Evolutionary conservation across 2,113 vertebrate species (phyloP), one percentile per base, ranked within the genome.

Genomic region (Etia nguti): DNA sequence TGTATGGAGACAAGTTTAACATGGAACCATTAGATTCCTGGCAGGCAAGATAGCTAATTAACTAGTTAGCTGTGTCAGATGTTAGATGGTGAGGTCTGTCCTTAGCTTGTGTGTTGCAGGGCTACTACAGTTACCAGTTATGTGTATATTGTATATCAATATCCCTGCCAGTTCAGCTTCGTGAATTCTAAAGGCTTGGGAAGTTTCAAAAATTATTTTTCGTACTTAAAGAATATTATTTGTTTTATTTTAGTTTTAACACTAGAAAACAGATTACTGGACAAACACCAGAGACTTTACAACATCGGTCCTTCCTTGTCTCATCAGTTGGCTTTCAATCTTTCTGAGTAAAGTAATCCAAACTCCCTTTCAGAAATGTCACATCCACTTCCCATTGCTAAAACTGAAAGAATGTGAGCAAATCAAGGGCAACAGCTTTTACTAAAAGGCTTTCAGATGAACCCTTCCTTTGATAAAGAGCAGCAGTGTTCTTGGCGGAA

Each of bases 341-440:
- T 62, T 15, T 83, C 68, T 10, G 79, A 88, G 31, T 0, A 34
- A 31, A 46, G 20, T 56, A 65, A 86, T 56, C 16, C 54, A 79
- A 81, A 52, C 26, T 83, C 22, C 11, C 41, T 31, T 41, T 84
- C 34, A 77, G 11, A 79, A 18, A 31, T 81, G 77, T 81, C 82
- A 36, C n/a, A 2, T 20, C 59, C 60, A 46, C 79, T 68, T 89
- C 77, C 80, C 57, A 16, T 56, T 18, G 24, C n/a, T 87, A 73
- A 79, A n/a, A 22, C 24, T 36, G 22, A 86, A 88, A 73, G 48
- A 90, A 90, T 88, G 88, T 65, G 73, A 85, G 36, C 54, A 52
- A 65, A 77, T 54, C 41, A 22, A 54, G 29, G 1, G 26, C 36
- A 46, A 43, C 43, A 1, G 4, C 38, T 24, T 16, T 46, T 26